Base-by-base conservation (phyloP, 1,140 invertebrate genomes). In the Sycobia sp. region DNA sequence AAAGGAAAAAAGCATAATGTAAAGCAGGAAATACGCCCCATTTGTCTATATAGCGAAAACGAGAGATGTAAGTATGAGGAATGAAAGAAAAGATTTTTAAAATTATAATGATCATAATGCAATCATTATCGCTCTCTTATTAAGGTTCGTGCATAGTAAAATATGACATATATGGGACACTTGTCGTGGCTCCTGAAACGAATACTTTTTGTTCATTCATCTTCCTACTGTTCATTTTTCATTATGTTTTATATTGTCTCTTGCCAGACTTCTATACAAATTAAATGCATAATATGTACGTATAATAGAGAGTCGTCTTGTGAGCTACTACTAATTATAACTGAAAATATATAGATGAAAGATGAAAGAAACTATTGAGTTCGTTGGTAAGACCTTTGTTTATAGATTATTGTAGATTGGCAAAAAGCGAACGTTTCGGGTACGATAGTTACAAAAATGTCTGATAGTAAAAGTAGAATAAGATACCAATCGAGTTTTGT, bases 111-210 rank as follows among this genome's bases (percentile, higher is more conserved):
- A 61, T 61, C 14, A 36, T 54, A 39, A 49, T n/a, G 29, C 50
- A 70, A 66, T 63, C 51, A 67, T 67, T 73, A 68, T 70, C 67
- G 65, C 69, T 71, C 63, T 69, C 68, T 70, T 61, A 68, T 61
- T 66, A 69, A 73, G 64, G 56, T 71, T 65, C 66, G 67, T 72
- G 70, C 69, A 72, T 72, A 62, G 51, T 8, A 10, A 62, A 49
- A 43, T 14, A n/a, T 16, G 51, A 62, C 59, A 34, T 34, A 23
- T 23, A n/a, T n/a, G n/a, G n/a, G n/a, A 22, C 36, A 25, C 50
- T 54, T 54, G 27, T 46, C 13, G 5, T 39, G 2, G 10, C 23
- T 49, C 29, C 39, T 41, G 43, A 56, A 54, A 34, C 38, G n/a
- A 8, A 8, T 20, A 44, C 38, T 34, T 46, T 54, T 62, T 38